These are phyloP conservation scores for Meteorus cinctellus DNA, from an alignment of 2,888 invertebrate genomes.

Conservation along the genomic window DNA sequence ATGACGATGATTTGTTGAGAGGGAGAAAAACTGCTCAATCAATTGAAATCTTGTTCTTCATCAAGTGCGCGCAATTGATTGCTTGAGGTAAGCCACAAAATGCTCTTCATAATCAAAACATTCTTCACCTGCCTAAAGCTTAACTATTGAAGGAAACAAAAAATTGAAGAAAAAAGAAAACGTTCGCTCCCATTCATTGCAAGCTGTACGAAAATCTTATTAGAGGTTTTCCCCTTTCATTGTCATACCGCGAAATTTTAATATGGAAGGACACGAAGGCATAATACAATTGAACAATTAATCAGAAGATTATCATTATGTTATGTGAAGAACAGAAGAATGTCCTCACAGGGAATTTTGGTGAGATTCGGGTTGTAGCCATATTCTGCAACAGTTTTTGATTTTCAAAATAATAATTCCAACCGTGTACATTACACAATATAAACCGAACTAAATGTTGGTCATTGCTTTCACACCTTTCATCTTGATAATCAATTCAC, in stretches of 20 bases:
- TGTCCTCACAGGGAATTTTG: too few species aligned
- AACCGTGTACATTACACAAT: not conserved
- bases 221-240: too few species aligned
- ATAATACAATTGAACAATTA: too few species aligned
- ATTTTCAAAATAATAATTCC: not conserved
- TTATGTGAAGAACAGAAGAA: too few species aligned
- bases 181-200: too few species aligned
- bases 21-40: slow-evolving; percentile 17
- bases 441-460: not conserved
- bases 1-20: not conserved
- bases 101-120: not conserved
- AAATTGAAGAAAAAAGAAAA: not conserved
- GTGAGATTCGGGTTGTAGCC: not conserved
- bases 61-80: slow-evolving; percentile 17
- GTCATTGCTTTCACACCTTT: not conserved
- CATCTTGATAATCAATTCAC: slow-evolving; percentile 12
- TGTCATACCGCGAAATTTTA: too few species aligned
- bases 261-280: too few species aligned
- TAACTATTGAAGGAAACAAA: too few species aligned
- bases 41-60: slow-evolving; percentile 10
- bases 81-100: slow-evolving; percentile 23
- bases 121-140: not conserved
- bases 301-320: too few species aligned
- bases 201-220: too few species aligned
- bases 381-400: not conserved